Conservation (phyloP, 1,140 invertebrate species). For the Ruditapes philippinarum region DNA sequence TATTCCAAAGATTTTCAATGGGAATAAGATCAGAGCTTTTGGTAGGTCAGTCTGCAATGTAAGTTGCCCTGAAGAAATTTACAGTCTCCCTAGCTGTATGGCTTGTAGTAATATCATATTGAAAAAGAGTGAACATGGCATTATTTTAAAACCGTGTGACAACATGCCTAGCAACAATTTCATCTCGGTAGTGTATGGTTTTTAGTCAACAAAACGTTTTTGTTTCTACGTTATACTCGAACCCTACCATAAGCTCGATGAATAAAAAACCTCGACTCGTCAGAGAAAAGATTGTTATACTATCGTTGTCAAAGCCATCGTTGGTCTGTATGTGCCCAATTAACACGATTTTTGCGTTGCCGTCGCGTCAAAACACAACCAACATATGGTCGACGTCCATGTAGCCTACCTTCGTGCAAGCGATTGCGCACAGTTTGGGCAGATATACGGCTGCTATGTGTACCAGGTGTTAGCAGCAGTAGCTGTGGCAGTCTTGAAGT, state of each 20-base stretch:
- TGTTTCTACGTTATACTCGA: conserved; percentile 10
- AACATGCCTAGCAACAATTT: background rate
- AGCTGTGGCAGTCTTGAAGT: background rate
- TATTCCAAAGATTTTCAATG: background rate
- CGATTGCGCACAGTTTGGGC: conserved; percentile 23
- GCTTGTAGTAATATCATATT: conserved; percentile 21
- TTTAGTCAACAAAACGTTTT: background rate
- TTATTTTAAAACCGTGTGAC: conserved; percentile 20
- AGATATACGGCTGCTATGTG: conserved; percentile 19
- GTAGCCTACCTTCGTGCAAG: conserved; percentile 3
- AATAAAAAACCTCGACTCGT: conserved; percentile 22
- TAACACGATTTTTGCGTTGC: background rate
- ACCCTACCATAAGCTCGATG: conserved; percentile 5
- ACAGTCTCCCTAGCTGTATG: conserved; percentile 26
- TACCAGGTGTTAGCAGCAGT: conserved; percentile 8
- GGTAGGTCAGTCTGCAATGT: conserved; percentile 12
- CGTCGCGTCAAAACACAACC: too few species aligned
- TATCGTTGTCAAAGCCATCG: conserved; percentile 3
- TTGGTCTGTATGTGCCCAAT: background rate
- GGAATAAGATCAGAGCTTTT: background rate
- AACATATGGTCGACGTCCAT: background rate
- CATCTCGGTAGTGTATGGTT: background rate
- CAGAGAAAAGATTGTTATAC: background rate
- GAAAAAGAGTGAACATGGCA: conserved; percentile 11
- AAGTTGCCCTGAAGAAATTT: background rate